Base-by-base conservation (phyloP, 2,888 invertebrate species). In the Latrodectus elegans region DNA sequence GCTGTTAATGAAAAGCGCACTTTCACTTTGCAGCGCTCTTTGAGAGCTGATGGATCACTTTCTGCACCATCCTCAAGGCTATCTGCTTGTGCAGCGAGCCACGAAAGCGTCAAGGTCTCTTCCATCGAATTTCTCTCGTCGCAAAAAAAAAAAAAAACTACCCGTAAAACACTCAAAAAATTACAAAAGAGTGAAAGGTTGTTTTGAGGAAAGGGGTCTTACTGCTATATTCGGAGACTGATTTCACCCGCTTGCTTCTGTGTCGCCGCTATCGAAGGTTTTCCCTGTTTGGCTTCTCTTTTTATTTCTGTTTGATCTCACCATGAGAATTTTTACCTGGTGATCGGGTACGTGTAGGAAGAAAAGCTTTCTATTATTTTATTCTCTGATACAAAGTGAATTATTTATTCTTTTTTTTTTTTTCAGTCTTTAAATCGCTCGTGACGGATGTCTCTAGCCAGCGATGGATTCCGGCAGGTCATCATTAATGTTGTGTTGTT, bases 1-100 rank as follows among this genome's bases (percentile, higher is more conserved):
- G 72, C 49, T 55, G 84, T 84, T 84, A 84, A 84, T 84, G 84
- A 84, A 84, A 84, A 77, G 38, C 72, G 60, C 84, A 84, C 76
- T 84, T 84, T 84, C 84, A 77, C 77, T 84, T n/a, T n/a, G 67
- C 26, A 52, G 53, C 55, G 68, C 78, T 70, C 53, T 8, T 60
- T 60, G 6, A 6, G 60, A 60, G n/a, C 55, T 70, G 70, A 70
- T 55, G 38, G 55, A 70, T 70, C 70, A 17, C 64, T 80, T 70
- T 78, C 22, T 67, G 53, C 52, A 53, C 26, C 72, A 17, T 51
- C 80, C 51, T 64, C 71, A 80, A 80, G 80, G 80, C 80, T 80
- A 80, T 22, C 80, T 17, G 80, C 71, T 14, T 78, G 70, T 55
- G 68, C 78, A 77, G 77, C 65, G 52, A 67, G 53, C 76, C 77